Evolutionary conservation across 1,140 invertebrate species (phyloP), one percentile per base, ranked within the genome.

Genomic region (Pseudomyrmex concolor): DNA sequence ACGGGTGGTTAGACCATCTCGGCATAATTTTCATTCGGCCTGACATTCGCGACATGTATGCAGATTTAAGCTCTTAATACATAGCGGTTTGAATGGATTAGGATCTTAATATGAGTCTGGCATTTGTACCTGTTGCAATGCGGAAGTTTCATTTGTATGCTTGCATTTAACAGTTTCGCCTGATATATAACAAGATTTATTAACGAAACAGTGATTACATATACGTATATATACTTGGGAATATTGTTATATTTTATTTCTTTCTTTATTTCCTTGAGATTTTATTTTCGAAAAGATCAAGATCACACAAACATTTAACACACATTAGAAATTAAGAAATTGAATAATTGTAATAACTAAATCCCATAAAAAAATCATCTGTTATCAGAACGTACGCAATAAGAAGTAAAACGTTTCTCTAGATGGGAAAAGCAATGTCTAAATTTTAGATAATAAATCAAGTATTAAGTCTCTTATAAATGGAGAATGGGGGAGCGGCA

Each of bases 61-160:
- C 71, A 57, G n/a, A n/a, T 55, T 73, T 71, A 81, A 81, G 66
- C 66, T 81, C 13, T 72, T 81, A 73, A 81, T 81, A 81, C 77
- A 45, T 81, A 43, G 77, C 45, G 68, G 67, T 81, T 81, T 81
- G 55, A 81, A 82, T 74, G 59, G 70, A 70, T 82, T 82, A 72
- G 43, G 68, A 48, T 74, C 67, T 82, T 82, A 82, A 64, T 74
- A 57, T 63, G 78, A 63, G 57, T 34, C 70, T 45, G 70, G 25
- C 22, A 74, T 82, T 82, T 82, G 59, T 70, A 82, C 78, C 78
- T 82, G 78, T 82, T 82, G 78, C 78, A 63, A 82, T 74, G 60
- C 48, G 54, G 78, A 74, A 74, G 63, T 64, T 48, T 64, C 78
- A 74, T 74, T 82, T 63, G 57, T 62, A 63, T n/a, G 68, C 34